These are phyloP conservation scores for Heliocidaris tuberculata DNA, from an alignment of 35 echinoderm and acorn worm species.

Conservation along the genomic window DNA sequence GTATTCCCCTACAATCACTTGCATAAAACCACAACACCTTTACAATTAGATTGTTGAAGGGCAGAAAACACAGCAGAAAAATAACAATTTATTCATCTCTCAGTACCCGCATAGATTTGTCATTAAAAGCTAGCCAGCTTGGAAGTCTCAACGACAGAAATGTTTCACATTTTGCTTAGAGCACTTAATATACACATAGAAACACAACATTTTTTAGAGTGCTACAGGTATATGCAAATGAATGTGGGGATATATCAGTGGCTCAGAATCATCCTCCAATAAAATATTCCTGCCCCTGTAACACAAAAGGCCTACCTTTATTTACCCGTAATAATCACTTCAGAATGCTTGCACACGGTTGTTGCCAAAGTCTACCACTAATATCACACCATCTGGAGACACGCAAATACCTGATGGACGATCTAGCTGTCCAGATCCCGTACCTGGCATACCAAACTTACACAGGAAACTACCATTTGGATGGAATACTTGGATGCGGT, in stretches of 20 bases:
- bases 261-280: slow-evolving; percentile 45
- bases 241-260: slow-evolving; percentile 42
- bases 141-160: slow-evolving; percentile 35
- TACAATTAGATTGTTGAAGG: slow-evolving; percentile 46
- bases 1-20: slow-evolving; percentile 32
- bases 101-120: slow-evolving; percentile 42
- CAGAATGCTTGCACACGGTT: slow-evolving; percentile 96
- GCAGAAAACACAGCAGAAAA: slow-evolving; percentile 45
- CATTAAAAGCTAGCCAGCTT: slow-evolving; percentile 26
- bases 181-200: slow-evolving; percentile 47
- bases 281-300: slow-evolving; percentile 39
- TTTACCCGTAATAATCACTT: slow-evolving; percentile 45
- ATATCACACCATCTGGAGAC: slow-evolving; percentile 92
- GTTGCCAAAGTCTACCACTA: slow-evolving; percentile 99
- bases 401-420: slow-evolving; percentile 97
- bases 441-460: slow-evolving; percentile 84
- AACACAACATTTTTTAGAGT: slow-evolving; percentile 51
- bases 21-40: slow-evolving; percentile 30
- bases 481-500: slow-evolving; percentile 97
- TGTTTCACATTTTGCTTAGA: slow-evolving; percentile 38
- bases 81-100: slow-evolving; percentile 31
- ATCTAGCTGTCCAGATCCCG: slow-evolving; percentile 79
- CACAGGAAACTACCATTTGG: slow-evolving; percentile 96
- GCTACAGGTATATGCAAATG: slow-evolving; percentile 46
- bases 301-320: slow-evolving; percentile 40